Evolutionary conservation across 2,113 vertebrate genomes (phyloP).

Genomic region (Engraulis encrasicolus): DNA sequence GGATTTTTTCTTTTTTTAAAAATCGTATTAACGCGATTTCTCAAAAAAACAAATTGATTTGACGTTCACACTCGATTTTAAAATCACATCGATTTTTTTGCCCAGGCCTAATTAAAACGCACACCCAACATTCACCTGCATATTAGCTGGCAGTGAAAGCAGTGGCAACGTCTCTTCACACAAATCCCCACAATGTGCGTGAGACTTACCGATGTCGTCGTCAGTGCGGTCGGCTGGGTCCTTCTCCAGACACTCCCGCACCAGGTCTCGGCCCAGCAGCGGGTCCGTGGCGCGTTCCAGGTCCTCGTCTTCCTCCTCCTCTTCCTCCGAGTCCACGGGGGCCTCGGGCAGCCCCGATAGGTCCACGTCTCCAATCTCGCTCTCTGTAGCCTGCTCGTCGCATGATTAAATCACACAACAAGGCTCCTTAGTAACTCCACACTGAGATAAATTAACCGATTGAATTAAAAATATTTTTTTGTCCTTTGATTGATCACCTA

Average conservation of each 20-base stretch:
- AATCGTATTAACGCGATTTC: too few relatives aligned
- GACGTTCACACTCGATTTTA: too few relatives aligned
- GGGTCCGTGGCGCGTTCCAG: conserved; percentile 90
- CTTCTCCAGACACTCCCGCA: conserved; percentile 96
- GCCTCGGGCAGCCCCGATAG: conserved; percentile 94
- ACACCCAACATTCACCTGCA: not conserved
- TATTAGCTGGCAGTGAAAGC: not conserved
- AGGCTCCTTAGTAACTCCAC: too few relatives aligned
- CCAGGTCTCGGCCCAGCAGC: conserved; percentile 87
- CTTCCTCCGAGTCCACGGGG: conserved; percentile 95
- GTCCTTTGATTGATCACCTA: too few relatives aligned
- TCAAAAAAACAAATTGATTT: too few relatives aligned
- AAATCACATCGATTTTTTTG: too few relatives aligned
- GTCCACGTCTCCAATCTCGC: conserved; percentile 94
- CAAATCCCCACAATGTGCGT: not conserved
- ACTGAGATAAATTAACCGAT: too few relatives aligned
- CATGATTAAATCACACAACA: too few relatives aligned
- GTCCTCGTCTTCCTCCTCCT: conserved; percentile 96
- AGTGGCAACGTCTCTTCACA: not conserved
- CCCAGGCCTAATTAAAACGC: too few relatives aligned
- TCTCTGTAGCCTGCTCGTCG: conserved; percentile 87
- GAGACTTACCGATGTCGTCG: conserved; percentile 88
- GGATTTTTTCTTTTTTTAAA: too few relatives aligned
- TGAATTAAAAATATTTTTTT: too few relatives aligned
- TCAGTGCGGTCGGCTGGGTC: conserved; percentile 93